Conservation (phyloP, 1,140 invertebrate genomes). For the Drosophila asahinai region DNA sequence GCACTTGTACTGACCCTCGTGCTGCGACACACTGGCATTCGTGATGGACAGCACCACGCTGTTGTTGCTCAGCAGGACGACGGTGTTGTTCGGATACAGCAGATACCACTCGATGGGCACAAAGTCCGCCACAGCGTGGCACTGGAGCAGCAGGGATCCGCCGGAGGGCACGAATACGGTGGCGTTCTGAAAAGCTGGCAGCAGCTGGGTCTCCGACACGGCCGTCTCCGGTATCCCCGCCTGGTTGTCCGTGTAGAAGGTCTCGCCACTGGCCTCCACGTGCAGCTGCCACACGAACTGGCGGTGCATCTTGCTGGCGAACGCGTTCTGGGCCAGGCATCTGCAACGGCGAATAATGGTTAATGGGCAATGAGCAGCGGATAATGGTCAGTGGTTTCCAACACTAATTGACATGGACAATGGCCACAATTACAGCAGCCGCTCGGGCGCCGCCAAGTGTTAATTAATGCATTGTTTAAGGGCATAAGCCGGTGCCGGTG, state of each 20-base stretch:
- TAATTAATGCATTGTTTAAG: conserved; percentile 72
- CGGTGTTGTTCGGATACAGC: conserved; percentile 44
- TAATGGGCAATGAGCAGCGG: conserved; percentile 29
- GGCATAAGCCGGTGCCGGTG: conserved; percentile 3
- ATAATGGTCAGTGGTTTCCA: conserved; percentile 48
- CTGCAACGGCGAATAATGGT: conserved; percentile 62
- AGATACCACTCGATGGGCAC: conserved; percentile 76
- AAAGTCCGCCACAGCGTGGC: conserved; percentile 62
- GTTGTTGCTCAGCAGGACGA: conserved; percentile 67
- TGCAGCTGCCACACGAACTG: conserved; percentile 70
- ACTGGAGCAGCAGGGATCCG: conserved; percentile 59
- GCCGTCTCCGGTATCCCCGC: conserved; percentile 11
- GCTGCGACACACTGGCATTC: conserved; percentile 44
- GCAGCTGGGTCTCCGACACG: conserved; percentile 47
- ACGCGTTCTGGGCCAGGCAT: conserved; percentile 78
- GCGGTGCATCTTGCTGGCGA: conserved; percentile 64
- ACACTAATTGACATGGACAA: conserved; percentile 64
- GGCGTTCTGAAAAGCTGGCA: conserved; percentile 75
- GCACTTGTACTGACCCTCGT: conserved; percentile 77
- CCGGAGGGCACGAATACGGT: conserved; percentile 70
- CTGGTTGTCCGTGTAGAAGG: conserved; percentile 22
- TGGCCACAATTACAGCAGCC: conserved; percentile 59
- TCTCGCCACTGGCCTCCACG: conserved; percentile 47
- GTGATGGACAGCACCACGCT: conserved; percentile 64
- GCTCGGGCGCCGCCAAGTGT: conserved; percentile 58